These are phyloP conservation scores for Pipistrellus pygmaeus DNA, from an alignment of 2,797 vertebrate species.

Conservation along the genomic window DNA sequence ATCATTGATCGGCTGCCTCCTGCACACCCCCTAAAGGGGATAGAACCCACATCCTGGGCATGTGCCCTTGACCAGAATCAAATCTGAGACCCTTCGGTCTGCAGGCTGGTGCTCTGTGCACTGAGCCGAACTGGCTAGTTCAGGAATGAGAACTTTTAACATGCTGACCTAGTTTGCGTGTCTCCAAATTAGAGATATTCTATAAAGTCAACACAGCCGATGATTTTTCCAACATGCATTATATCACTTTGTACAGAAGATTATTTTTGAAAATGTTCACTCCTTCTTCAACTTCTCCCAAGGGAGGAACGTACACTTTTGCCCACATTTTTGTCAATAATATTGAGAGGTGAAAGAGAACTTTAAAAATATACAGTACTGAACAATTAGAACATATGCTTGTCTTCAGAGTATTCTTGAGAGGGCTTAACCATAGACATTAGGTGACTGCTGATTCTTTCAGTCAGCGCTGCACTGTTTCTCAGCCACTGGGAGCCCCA, in stretches of 20 bases:
- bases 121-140: too few relatives aligned
- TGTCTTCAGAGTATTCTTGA: neutral
- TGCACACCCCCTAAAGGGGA: too few relatives aligned
- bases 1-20: neutral
- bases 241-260: neutral
- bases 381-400: neutral
- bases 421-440: neutral
- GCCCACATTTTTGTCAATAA: neutral
- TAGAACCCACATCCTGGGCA: too few relatives aligned
- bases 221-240: neutral
- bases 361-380: neutral
- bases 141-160: conserved; percentile 8
- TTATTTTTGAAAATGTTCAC: neutral
- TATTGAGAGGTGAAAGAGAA: neutral
- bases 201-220: neutral
- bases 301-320: neutral
- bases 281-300: neutral
- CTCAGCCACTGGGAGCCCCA: neutral
- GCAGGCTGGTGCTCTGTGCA: too few relatives aligned
- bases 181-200: neutral
- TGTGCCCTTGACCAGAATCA: too few relatives aligned
- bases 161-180: neutral
- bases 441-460: neutral
- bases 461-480: neutral
- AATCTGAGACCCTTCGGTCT: too few relatives aligned